These are phyloP conservation scores for Limnephilus marmoratus DNA, from an alignment of 2,888 invertebrate species.

Conservation along the genomic window DNA sequence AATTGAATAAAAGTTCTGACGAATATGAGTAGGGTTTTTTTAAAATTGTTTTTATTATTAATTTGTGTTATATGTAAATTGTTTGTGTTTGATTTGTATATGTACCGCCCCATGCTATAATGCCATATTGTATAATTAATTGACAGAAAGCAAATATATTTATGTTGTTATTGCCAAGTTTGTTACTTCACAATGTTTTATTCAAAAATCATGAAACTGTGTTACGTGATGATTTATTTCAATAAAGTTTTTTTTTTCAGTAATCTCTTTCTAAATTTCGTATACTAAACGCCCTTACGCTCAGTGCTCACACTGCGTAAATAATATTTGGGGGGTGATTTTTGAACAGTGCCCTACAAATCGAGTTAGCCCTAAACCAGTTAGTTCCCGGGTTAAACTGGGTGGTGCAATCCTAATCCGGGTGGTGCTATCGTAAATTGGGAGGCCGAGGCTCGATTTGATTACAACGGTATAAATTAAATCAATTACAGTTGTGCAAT, in stretches of 20 bases:
- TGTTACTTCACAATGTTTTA: background rate
- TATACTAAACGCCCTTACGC: background rate
- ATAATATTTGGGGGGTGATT: slow-evolving; percentile 16
- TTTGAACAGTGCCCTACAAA: slow-evolving; percentile 26
- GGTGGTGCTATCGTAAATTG: background rate
- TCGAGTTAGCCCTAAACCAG: slow-evolving; percentile 21
- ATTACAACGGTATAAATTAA: slow-evolving; percentile 22
- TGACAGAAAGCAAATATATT: too few species aligned
- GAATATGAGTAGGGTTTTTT: too few species aligned
- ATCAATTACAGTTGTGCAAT: background rate
- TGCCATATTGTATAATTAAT: too few species aligned
- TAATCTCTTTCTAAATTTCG: background rate
- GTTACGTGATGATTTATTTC: background rate
- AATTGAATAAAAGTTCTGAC: too few species aligned
- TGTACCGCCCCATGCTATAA: too few species aligned
- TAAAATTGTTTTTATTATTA: too few species aligned
- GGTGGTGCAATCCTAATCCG: slow-evolving; percentile 6
- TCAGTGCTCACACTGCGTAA: background rate
- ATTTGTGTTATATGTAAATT: too few species aligned
- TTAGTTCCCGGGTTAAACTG: slow-evolving; percentile 6
- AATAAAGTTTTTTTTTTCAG: background rate
- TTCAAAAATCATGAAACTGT: background rate
- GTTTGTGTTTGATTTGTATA: too few species aligned
- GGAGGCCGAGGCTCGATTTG: slow-evolving; percentile 11
- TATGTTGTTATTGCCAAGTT: background rate